These are phyloP conservation scores for Aromia moschata DNA, from an alignment of 2,888 invertebrate species.

Conservation along the genomic window DNA sequence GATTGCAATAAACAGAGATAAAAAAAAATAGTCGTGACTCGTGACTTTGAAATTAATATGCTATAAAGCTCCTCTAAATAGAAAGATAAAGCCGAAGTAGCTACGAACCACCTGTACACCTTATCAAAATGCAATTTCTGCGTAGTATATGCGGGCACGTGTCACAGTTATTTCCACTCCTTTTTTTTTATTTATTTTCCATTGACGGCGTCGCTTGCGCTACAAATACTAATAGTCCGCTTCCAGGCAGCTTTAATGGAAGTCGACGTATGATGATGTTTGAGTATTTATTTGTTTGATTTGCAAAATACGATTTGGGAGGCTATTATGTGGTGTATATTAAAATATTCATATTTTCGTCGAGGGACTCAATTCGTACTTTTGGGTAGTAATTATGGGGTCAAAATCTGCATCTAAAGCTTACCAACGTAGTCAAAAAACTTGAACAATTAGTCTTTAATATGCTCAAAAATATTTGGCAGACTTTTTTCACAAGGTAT, in stretches of 20 bases:
- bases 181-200: slow-evolving; percentile 37
- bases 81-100: slow-evolving; percentile 32
- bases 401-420: too few relatives aligned
- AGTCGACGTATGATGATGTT: too few relatives aligned
- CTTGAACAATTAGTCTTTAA: too few relatives aligned
- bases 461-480: too few relatives aligned
- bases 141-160: slow-evolving; percentile 46
- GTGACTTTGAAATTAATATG: slow-evolving; percentile 34
- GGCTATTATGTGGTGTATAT: too few relatives aligned
- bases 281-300: too few relatives aligned
- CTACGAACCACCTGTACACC: slow-evolving; percentile 30
- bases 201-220: slow-evolving; percentile 28
- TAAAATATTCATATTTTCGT: too few relatives aligned
- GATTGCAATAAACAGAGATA: slow-evolving; percentile 20
- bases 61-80: slow-evolving; percentile 30
- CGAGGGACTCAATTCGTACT: too few relatives aligned
- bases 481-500: too few relatives aligned
- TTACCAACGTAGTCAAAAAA: too few relatives aligned
- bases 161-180: slow-evolving; percentile 45
- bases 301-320: too few relatives aligned
- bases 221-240: slow-evolving; percentile 24
- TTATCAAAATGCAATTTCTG: slow-evolving; percentile 48
- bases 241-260: not conserved
- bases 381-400: too few relatives aligned
- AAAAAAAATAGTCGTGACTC: slow-evolving; percentile 28